Percentiles rank a stretch among this genome's conserved stretches.
phyloP scores from a whole-genome alignment of 23 tunicate genomes.

The Trididemnum nubilum region DNA sequence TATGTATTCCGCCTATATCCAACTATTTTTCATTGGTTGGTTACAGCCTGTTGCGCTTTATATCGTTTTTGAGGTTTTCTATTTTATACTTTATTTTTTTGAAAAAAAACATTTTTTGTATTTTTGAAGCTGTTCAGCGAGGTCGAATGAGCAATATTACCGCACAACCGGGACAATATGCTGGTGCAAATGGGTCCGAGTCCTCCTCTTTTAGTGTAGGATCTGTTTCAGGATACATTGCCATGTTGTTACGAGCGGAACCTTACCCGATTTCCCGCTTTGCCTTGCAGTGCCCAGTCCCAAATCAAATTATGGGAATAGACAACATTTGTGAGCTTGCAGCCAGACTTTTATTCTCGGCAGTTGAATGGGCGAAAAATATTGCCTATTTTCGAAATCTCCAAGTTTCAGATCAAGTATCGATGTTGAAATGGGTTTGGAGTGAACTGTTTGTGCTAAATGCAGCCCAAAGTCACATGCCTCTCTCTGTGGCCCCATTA shows the following conservation, averaged over 20 bases:
- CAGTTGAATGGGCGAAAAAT: slow-evolving; percentile 98
- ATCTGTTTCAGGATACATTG: slow-evolving; percentile 75
- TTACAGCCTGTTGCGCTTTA: too few species aligned
- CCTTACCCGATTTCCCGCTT: slow-evolving; percentile 97
- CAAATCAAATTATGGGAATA: slow-evolving; percentile 97
- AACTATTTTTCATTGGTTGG: too few species aligned
- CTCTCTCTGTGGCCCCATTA: slow-evolving; percentile 92
- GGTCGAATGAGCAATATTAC: slow-evolving; percentile 89
- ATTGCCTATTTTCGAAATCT: slow-evolving; percentile 96
- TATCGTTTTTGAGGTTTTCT: too few species aligned
- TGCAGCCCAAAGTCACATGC: slow-evolving; percentile 99
- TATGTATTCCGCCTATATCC: too few species aligned
- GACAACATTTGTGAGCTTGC: slow-evolving; percentile 98
- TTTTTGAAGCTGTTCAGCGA: slow-evolving; percentile 95
- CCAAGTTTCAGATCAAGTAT: slow-evolving; percentile 96
- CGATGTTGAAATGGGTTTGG: slow-evolving; percentile 99
- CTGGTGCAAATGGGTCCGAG: slow-evolving; percentile 79
- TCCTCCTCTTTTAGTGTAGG: slow-evolving; percentile 56
- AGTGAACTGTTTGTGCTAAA: slow-evolving; percentile 97
- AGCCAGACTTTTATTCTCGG: slow-evolving; percentile 92
- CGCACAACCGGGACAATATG: slow-evolving; percentile 89
- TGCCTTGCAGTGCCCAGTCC: slow-evolving; percentile 80
- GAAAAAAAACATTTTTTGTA: too few species aligned
- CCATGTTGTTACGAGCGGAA: slow-evolving; percentile 93
- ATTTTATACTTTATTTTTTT: too few species aligned